Base-by-base conservation (phyloP, 2,888 invertebrate species). In the Mycalesis mineus region DNA sequence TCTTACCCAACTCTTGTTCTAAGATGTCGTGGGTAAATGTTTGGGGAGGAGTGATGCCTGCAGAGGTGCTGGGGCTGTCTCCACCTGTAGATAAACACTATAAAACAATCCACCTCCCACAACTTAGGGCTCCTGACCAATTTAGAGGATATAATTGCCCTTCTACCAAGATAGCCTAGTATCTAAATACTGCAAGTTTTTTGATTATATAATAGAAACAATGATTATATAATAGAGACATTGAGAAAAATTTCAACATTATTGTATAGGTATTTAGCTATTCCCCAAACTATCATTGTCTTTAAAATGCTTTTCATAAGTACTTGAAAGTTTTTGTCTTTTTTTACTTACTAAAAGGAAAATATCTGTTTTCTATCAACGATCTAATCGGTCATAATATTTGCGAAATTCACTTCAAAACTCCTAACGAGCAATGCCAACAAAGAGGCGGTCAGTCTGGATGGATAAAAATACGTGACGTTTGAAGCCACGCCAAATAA, bases 1-100 rank as follows among this genome's bases (percentile, higher is more conserved):
- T 73, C 88, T 88, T 79, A 89, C 88, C 88, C 69, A 87, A 82
- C 68, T 85, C 84, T 67, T 84, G 82, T 68, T 86, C 88, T 66
- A 76, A 71, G 67, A 86, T 74, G 65, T 81, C 82, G 51, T 73
- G 72, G 48, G 70, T 72, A 71, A 76, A 75, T 60, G 67, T 73
- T 62, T 72, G 77, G 62, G 78, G 71, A 53, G 78, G 70, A 56
- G 71, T 64, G 61, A 71, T 66, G 58, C 74, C 73, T 56, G 82
- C 69, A 11, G 85, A 81, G 1, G 85, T 72, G 51, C 83, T 80
- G 48, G 87, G 73, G 62, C 71, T 74, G 48, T 88, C 88, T 55
- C 77, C 86, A 86, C 88, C 88, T 89, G 85, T 62, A 72, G 58
- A 73, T 62, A 51, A 60, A 62, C 13, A 62, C n/a, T 47, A 57